Conservation (phyloP, 2,888 invertebrate genomes). For the Ametastegia equiseti region DNA sequence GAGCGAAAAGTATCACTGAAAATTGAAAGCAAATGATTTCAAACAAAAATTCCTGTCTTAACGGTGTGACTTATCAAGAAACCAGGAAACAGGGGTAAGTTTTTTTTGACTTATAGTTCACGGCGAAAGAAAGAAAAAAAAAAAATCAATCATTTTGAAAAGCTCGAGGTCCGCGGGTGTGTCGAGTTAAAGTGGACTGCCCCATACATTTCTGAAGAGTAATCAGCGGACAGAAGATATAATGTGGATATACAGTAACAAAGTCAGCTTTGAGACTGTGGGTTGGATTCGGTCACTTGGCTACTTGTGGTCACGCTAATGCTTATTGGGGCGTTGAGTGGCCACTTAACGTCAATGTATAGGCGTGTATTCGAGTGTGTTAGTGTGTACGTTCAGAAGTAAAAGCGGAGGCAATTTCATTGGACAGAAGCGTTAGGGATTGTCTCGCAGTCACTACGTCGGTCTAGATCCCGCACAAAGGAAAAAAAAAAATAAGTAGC, state of each 20-base stretch:
- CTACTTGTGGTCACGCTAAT: constrained; percentile 23
- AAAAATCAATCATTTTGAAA: too few relatives aligned
- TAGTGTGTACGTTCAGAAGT: not conserved
- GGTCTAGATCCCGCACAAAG: constrained; percentile 5
- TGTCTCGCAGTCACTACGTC: constrained; percentile 17
- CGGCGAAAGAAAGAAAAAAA: too few relatives aligned
- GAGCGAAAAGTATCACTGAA: too few relatives aligned
- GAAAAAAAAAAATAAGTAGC: constrained; percentile 5
- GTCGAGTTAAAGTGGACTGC: too few relatives aligned
- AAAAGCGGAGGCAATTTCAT: constrained; percentile 8
- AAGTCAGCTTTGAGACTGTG: not conserved
- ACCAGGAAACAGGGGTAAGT: too few relatives aligned
- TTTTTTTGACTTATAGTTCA: too few relatives aligned
- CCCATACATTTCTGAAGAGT: not conserved
- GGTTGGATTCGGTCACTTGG: constrained; percentile 3
- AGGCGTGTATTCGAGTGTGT: not conserved
- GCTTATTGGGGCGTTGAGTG: constrained; percentile 27
- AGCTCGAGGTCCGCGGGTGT: too few relatives aligned
- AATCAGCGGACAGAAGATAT: not conserved
- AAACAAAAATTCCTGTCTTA: too few relatives aligned
- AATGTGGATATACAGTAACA: not conserved
- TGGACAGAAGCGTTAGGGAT: constrained; percentile 21
- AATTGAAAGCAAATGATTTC: too few relatives aligned
- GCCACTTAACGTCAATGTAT: constrained; percentile 17
- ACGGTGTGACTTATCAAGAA: too few relatives aligned